Base-by-base conservation (phyloP, 1,140 invertebrate genomes). In the Caenorhabditis remanei region DNA sequence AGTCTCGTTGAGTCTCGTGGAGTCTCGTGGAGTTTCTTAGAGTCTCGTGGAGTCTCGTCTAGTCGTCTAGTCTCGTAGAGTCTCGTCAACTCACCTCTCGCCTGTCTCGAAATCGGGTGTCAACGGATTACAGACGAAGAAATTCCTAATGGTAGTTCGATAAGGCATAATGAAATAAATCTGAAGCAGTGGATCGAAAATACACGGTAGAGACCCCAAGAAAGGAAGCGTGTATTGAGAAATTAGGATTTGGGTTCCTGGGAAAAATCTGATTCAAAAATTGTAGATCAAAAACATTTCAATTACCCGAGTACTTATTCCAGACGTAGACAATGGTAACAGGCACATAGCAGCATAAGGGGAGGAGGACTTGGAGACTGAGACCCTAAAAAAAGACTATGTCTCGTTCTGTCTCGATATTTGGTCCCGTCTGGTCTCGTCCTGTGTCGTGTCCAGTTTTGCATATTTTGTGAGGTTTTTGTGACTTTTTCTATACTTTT, bases 291-390 rank as follows among this genome's bases (percentile, higher is more conserved):
- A 65, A 40, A 40, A 11, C 13, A 16, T 58, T 21, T 14, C 1
- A 58, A 8, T 8, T 46, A 24, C 71, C 71, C 14, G 71, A 50
- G 53, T 79, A 50, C n/a, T 79, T 79, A 79, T 79, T 79, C 19
- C 21, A 79, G 16, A 6, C 21, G 14, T 79, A 79, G 7, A 79
- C 2, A 79, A 79, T 19, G 2, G 21, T 32, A 8, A 79, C 71
- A 11, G 71, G 71, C 13, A 79, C 71, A 79, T 79, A 50, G n/a
- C 71, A 79, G 5, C 13, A 41, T 11, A 79, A 21, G 8, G 71
- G 71, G 4, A 79, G 8, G 6, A 79, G 11, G 0, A 79, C 21
- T 79, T 79, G 71, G 14, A 79, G 46, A 16, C 32, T 79, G 13
- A 79, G 71, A 48, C 71, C 71, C 71, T 79, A 46, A 79, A 79